Evolutionary conservation across 1,140 invertebrate genomes (phyloP).

Genomic region (Cydia strobilella): DNA sequence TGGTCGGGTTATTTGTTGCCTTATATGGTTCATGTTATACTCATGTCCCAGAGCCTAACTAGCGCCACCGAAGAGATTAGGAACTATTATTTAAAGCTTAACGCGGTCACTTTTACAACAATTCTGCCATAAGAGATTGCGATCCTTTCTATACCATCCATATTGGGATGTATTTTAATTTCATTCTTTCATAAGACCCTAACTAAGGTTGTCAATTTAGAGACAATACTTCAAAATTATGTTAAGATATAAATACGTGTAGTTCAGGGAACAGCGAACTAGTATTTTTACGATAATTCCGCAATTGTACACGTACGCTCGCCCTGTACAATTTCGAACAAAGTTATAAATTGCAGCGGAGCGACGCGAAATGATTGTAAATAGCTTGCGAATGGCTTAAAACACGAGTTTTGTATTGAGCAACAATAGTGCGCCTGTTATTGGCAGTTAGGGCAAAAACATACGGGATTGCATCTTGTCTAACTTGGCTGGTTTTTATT

Average conservation of each 20-base stretch:
- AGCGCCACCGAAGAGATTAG: too few species aligned
- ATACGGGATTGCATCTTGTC: not conserved
- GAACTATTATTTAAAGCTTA: too few species aligned
- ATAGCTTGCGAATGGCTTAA: constrained; percentile 29
- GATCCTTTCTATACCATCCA: too few species aligned
- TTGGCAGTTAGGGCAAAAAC: constrained; percentile 29
- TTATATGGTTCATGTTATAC: too few species aligned
- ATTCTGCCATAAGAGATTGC: too few species aligned
- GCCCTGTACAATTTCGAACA: constrained; percentile 23
- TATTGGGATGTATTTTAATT: too few species aligned
- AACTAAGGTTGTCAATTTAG: not conserved
- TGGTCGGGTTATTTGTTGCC: too few species aligned
- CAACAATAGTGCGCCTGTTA: constrained; percentile 31
- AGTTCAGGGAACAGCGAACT: not conserved
- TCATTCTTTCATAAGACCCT: too few species aligned
- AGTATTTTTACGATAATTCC: constrained; percentile 9
- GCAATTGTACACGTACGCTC: constrained; percentile 14
- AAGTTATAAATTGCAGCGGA: constrained; percentile 26
- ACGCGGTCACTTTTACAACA: too few species aligned
- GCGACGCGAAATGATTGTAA: constrained; percentile 31
- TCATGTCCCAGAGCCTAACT: too few species aligned
- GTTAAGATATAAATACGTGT: not conserved
- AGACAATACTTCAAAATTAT: not conserved
- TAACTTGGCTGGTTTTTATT: too few species aligned
- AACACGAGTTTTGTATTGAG: constrained; percentile 33